Base-by-base conservation (phyloP, 2,797 vertebrate genomes). In the Clarias fuscus region DNA sequence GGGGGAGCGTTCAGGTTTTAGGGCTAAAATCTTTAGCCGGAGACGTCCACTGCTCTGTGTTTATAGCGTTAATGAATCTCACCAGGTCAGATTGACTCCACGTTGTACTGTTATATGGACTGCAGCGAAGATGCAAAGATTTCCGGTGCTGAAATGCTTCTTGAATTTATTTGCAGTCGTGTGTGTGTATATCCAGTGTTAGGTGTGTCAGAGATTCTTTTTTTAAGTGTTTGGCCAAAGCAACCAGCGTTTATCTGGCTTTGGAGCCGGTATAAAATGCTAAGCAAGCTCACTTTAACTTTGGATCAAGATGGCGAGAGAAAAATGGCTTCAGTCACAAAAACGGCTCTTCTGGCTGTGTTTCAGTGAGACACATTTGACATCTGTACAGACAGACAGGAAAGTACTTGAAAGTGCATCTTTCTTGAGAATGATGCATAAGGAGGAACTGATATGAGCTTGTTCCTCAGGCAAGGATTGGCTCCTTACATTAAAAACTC, bases 61-160 rank as follows among this genome's bases (percentile, higher is more conserved):
- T 82, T 75, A 84, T 86, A 86, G 80, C 88, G 75, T 75, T 84
- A 58, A 86, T 88, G 84, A 83, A 87, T 83, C 30, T 83, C 62
- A 62, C 68, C 82, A 72, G 81, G 17, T 20, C 13, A 68, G 30
- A 7, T 14, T 53, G 43, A 30, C 17, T 0, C 8, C 64, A 10
- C 56, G 64, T 30, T 67, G 17, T 40, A 1, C 30, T 40, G 53
- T 37, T 62, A 43, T 27, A 64, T 64, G 59, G 11, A 43, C 78
- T 43, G 78, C 33, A 62, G 33, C 40, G 24, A 62, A 79, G 56
- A 2, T 24, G 20, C n/a, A n/a, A n/a, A n/a, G n/a, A n/a, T n/a
- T n/a, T 20, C 58, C 22, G 7, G 1, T 20, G 53, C 27, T 30
- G 20, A n/a, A 73, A 73, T 73, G 71, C 2, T 22, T 7, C 13